Base-by-base conservation (phyloP, 1,140 invertebrate species). In the Microplitis mediator region DNA sequence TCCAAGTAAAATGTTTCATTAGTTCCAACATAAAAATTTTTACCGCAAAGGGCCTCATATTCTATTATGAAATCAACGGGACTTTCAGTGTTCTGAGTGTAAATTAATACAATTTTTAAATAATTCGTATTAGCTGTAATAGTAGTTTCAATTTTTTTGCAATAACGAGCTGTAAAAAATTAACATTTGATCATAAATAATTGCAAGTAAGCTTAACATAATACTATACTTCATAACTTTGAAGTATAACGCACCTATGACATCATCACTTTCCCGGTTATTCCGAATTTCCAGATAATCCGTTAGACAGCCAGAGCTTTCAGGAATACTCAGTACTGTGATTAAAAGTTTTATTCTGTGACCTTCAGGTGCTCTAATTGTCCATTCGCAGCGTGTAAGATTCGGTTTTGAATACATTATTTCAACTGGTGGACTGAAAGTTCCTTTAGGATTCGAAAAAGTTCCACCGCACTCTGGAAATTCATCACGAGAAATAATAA, bases 21-120 rank as follows among this genome's bases (percentile, higher is more conserved):
- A 54, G 90, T 88, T 79, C 97, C 95, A 9, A 95, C 88, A 54
- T 91, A 89, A 58, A 97, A 88, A 32, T 97, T 93, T 13, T 98
- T 98, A 11, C 98, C 97, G 83, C 98, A 99, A 31, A 98, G 93
- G 60, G 97, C 96, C 88, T 95, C 94, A 82, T 95, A 97, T 80
- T 87, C 89, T 0, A 94, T 94, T 13, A 90, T 91, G 80, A 97
- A 97, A 50, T 95, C 95, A 75, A 90, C 88, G 79, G 92, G 91
- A 2, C 87, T 88, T 4, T 86, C 90, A 3, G 90, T 88, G 2
- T 89, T 89, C 72, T 88, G 88, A 5, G 92, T 91, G 2, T 93
- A 92, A 4, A 93, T 89, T 79, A 94, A 96, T n/a, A 93, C 94
- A 5, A 97, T 88, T 54, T 97, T 87, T 92, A 97, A 93, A 50